phyloP scores from a whole-genome alignment of 2,888 invertebrate genomes.

The Nysson spinosus region DNA sequence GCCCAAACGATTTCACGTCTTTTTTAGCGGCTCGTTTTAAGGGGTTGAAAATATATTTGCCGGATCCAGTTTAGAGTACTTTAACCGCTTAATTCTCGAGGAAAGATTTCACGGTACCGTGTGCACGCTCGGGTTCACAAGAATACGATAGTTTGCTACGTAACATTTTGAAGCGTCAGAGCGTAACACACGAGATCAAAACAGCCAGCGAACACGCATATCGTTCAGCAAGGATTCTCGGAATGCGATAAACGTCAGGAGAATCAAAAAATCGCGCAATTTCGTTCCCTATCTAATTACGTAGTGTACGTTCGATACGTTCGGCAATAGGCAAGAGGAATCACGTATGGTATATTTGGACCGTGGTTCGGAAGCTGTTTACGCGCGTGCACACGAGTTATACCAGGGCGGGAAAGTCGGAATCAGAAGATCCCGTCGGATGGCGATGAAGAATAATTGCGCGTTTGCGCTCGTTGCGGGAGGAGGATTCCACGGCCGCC shows the following conservation, averaged over 20 bases:
- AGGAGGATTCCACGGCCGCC: constrained; percentile 73
- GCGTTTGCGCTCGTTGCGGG: constrained; percentile 75
- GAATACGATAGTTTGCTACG: constrained; percentile 12
- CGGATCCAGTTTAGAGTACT: no score
- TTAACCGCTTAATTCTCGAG: constrained; percentile 31
- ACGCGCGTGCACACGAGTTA: constrained; percentile 43
- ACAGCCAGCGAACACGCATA: constrained; percentile 14
- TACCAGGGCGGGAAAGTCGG: constrained; percentile 62
- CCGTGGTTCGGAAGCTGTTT: constrained; percentile 56
- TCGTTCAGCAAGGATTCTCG: background rate
- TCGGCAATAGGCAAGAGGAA: constrained; percentile 20
- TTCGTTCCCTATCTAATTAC: no score
- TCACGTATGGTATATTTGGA: constrained; percentile 39
- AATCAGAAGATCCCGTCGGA: constrained; percentile 71
- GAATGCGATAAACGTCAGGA: no score
- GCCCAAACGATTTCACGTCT: no score
- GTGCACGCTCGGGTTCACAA: constrained; percentile 1
- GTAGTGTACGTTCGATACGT: no score
- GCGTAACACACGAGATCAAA: constrained; percentile 21
- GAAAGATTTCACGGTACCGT: constrained; percentile 28
- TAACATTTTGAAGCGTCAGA: constrained; percentile 37
- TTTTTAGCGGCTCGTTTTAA: background rate
- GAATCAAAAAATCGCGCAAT: no score
- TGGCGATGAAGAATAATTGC: constrained; percentile 74
- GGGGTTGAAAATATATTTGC: no score